A percentile compares a stretch with the other conserved stretches of the same genome.
phyloP scores from a whole-genome alignment of 2,113 vertebrate genomes.

The Pithys albifrons region DNA sequence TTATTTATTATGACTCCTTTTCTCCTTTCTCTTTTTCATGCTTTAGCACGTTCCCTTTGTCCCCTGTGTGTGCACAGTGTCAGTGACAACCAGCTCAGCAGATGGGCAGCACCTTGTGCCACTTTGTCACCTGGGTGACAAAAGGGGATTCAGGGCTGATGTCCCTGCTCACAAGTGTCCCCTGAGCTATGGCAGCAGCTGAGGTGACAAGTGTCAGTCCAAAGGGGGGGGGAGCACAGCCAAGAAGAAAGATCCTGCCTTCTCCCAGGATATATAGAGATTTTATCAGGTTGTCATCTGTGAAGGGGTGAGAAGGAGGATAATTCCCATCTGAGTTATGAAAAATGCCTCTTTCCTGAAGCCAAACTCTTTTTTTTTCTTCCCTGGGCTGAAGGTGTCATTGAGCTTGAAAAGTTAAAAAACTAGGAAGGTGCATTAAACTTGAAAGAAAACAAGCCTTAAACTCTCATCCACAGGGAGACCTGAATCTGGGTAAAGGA shows the following conservation, averaged over 20 bases:
- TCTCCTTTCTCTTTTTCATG: not conserved
- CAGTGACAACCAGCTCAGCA: not conserved
- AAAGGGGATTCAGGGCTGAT: not conserved
- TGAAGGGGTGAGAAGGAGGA: not conserved
- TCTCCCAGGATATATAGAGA: not conserved
- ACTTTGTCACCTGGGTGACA: not conserved
- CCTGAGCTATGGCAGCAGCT: not conserved
- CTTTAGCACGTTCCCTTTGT: not conserved
- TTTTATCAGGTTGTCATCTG: not conserved
- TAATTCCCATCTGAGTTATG: not conserved
- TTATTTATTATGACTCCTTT: not conserved
- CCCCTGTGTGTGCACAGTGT: rapidly evolving
- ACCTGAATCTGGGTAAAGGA: not conserved
- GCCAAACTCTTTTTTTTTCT: not conserved
- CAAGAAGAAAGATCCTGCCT: not conserved
- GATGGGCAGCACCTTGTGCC: rapidly evolving
- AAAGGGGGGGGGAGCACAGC: not conserved
- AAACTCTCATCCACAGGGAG: not conserved
- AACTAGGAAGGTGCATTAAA: not conserved
- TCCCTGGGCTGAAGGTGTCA: not conserved
- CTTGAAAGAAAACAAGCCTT: not conserved
- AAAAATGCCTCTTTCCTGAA: not conserved
- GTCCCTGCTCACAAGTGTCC: not conserved
- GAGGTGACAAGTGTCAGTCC: not conserved
- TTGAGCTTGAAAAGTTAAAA: not conserved